A percentile compares a stretch with the other conserved stretches of the same genome.
Conservation (phyloP, 1,140 invertebrate species). For the Lepidotrigona ventralis region DNA sequence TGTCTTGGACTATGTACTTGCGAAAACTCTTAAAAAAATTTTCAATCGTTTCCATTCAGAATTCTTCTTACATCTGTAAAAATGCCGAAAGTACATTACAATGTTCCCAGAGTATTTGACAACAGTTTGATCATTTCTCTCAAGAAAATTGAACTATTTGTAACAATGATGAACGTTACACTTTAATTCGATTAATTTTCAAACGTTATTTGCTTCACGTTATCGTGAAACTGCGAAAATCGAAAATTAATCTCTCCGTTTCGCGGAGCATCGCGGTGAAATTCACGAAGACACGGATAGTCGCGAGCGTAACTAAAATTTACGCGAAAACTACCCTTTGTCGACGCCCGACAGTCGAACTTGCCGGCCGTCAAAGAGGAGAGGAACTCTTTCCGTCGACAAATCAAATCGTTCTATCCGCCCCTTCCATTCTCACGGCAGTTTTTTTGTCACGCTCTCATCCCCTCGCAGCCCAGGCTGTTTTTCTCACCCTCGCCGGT, state of each 20-base stretch:
- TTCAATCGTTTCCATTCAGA: background rate
- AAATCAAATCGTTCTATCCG: constrained; percentile 56
- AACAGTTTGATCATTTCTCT: too few relatives aligned
- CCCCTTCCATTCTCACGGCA: constrained; percentile 54
- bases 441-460: constrained; percentile 56
- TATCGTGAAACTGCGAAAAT: background rate
- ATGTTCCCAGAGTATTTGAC: too few relatives aligned
- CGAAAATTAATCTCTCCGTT: background rate
- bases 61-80: too few relatives aligned
- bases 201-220: background rate
- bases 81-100: too few relatives aligned
- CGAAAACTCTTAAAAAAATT: background rate
- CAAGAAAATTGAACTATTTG: too few relatives aligned
- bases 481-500: constrained; percentile 47
- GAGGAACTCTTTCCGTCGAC: background rate
- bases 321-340: background rate
- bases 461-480: constrained; percentile 18
- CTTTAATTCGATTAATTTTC: background rate
- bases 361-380: constrained; percentile 17
- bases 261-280: too few relatives aligned
- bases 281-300: too few relatives aligned
- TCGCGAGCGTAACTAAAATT: background rate
- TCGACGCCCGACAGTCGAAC: background rate
- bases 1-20: too few relatives aligned
- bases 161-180: too few relatives aligned